Evolutionary conservation across 2,797 vertebrate genomes (phyloP), one percentile per base, ranked within the genome.

Genomic region (Sphenopsis melanotis): DNA sequence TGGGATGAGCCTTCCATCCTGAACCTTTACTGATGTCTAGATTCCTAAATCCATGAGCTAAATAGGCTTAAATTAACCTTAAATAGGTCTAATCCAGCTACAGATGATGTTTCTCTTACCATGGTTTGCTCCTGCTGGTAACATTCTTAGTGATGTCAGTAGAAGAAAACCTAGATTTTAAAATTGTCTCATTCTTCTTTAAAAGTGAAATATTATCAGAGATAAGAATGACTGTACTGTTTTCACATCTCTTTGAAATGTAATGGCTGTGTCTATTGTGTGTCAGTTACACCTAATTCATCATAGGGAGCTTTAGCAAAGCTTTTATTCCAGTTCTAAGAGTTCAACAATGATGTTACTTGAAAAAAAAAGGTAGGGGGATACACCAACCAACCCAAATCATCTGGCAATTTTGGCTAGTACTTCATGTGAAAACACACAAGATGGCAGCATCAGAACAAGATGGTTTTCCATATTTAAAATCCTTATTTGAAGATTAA

Each of bases 371-470:
- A 20, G 23, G 6, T 7, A 8, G 3, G 2, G 4, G 0, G 9
- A 6, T 16, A 7, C 18, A 60, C 18, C 18, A 71, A 65, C 18
- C 19, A 89, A 52, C 29, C 23, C 60, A 69, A 74, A 89, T 55
- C 11, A 47, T 26, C 27, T 24, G 36, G 32, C 7, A 37, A 12
- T 60, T 79, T 21, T 59, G 74, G 27, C 89, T 53, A 70, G 94
- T 89, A 95, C 60, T 94, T 94, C 77, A 83, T 46, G 36, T 37
- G 86, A 87, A 87, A 96, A 89, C 80, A 88, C 90, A 96, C 83
- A 91, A 84, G 92, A 91, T 90, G 94, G 93, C 76, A 77, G 30
- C 92, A 93, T 79, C 44, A 72, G 72, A 94, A 92, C 81, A 94
- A 20, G 80, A 21, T 27, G 47, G 9, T 41, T 95, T 94, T 83